phyloP scores from a whole-genome alignment of 1,140 invertebrate species.

The Leptoteleia sp. region DNA sequence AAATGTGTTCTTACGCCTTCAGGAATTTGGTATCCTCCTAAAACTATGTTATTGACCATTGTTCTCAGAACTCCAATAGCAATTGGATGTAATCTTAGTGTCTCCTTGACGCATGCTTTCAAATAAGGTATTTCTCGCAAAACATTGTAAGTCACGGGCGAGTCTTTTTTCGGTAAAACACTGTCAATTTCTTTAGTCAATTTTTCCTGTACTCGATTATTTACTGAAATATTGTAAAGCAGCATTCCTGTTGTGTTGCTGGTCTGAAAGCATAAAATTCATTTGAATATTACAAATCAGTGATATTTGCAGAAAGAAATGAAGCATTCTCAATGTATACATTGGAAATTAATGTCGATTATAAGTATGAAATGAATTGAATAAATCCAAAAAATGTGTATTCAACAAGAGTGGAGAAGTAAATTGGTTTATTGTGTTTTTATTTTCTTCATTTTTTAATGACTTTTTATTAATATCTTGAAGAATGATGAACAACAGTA shows the following conservation, averaged over 20 bases:
- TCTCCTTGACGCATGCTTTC: conserved; percentile 86
- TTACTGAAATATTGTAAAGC: conserved; percentile 84
- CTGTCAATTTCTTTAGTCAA: conserved; percentile 84
- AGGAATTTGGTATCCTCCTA: conserved; percentile 80
- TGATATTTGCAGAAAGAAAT: no score
- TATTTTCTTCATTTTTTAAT: no score
- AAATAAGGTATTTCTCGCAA: conserved; percentile 83
- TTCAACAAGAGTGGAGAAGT: no score
- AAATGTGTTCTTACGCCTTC: conserved; percentile 73
- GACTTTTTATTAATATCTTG: no score
- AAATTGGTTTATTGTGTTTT: no score
- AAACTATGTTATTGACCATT: conserved; percentile 74
- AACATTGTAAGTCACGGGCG: conserved; percentile 80
- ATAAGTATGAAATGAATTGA: no score
- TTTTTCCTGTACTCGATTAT: conserved; percentile 85
- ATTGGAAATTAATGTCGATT: no score
- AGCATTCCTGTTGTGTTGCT: conserved; percentile 71
- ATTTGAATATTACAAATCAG: no score
- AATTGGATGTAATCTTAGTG: conserved; percentile 82
- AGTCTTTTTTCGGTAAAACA: conserved; percentile 78
- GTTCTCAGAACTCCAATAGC: conserved; percentile 79
- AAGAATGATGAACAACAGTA: no score
- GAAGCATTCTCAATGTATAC: no score
- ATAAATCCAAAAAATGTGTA: no score
- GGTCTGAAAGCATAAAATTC: conserved; percentile 69